These are phyloP conservation scores for Novumbra hubbsi DNA, from an alignment of 2,797 vertebrate species.

Conservation along the genomic window DNA sequence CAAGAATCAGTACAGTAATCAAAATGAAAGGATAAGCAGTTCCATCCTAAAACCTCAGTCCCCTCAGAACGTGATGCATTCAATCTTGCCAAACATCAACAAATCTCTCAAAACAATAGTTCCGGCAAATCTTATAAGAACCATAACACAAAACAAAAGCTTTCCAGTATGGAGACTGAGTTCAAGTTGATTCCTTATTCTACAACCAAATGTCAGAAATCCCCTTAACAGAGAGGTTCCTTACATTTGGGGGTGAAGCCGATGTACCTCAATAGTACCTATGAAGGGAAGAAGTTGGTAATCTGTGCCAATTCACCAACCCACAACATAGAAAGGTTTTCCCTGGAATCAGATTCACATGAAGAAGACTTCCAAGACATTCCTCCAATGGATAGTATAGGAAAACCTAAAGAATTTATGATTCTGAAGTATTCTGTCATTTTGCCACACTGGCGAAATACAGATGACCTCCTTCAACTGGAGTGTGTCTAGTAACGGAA, in stretches of 20 bases:
- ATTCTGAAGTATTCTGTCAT: background rate
- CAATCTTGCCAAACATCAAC: slow-evolving; percentile 32
- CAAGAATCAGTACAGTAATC: slow-evolving; percentile 68
- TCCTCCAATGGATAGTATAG: background rate
- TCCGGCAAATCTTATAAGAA: slow-evolving; percentile 37
- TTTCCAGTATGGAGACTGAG: background rate
- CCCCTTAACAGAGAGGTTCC: background rate
- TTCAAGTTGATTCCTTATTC: background rate
- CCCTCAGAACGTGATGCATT: slow-evolving; percentile 49
- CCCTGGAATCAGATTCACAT: background rate
- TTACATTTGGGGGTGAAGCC: background rate
- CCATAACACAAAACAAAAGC: background rate
- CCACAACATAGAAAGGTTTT: background rate
- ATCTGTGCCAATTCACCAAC: background rate
- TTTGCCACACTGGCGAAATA: background rate
- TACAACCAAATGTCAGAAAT: background rate
- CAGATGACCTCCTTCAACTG: background rate
- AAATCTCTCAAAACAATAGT: slow-evolving; percentile 63
- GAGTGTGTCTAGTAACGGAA: background rate
- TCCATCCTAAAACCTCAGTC: slow-evolving; percentile 20
- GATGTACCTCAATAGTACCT: background rate
- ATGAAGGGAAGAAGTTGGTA: background rate
- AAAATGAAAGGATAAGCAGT: slow-evolving; percentile 33
- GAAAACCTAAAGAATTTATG: background rate
- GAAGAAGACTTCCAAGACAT: background rate